Evolutionary conservation across 1,140 invertebrate genomes (phyloP).

Genomic region (Myzus persicae): DNA sequence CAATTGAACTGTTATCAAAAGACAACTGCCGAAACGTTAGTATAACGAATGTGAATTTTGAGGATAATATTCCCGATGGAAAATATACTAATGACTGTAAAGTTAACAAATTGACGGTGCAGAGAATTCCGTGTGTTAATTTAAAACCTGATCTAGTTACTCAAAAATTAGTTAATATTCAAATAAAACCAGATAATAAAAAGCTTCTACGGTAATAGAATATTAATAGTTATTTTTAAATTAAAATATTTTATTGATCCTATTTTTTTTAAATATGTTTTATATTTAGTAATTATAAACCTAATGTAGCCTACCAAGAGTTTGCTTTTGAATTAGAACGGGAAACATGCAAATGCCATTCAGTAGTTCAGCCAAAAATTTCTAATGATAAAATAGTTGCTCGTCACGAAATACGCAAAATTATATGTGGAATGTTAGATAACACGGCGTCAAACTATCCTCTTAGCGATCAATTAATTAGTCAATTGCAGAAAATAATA

Average conservation of each 20-base stretch:
- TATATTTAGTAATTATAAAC: slow-evolving; percentile 6
- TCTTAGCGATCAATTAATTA: neutral
- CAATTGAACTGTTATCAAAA: neutral
- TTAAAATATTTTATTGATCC: neutral
- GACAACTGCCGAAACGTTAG: neutral
- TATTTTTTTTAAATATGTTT: neutral
- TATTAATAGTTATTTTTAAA: slow-evolving; percentile 6
- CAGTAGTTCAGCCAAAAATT: neutral
- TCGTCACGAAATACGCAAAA: slow-evolving; percentile 6
- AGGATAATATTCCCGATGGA: neutral
- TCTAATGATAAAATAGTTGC: slow-evolving; percentile 11
- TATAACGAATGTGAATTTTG: neutral
- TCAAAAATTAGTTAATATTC: slow-evolving; percentile 39
- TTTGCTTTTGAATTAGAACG: slow-evolving; percentile 15
- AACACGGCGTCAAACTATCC: neutral
- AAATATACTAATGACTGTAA: neutral
- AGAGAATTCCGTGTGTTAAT: neutral
- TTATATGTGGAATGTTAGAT: slow-evolving; percentile 31
- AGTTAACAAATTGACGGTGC: neutral
- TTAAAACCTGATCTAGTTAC: slow-evolving; percentile 37
- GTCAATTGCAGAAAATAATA: neutral
- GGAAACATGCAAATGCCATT: slow-evolving; percentile 31
- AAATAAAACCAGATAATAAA: slow-evolving; percentile 23
- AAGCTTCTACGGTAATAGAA: neutral
- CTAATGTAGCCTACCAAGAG: slow-evolving; percentile 23